Evolutionary conservation across 2,888 invertebrate species (phyloP).

Genomic region (Pachymerium ferrugineum): DNA sequence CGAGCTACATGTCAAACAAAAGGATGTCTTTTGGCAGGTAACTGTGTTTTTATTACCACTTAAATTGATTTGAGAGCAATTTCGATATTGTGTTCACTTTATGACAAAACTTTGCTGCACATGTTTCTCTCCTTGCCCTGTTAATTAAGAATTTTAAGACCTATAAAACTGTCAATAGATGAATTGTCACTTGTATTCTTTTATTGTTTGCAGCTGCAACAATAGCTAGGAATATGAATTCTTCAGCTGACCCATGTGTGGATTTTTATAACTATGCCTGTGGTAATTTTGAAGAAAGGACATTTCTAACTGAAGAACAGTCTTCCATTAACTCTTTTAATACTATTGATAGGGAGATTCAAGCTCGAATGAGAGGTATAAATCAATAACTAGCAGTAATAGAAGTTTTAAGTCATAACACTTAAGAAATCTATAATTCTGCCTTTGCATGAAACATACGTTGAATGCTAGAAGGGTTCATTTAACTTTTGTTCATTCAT

Average conservation of each 20-base stretch:
- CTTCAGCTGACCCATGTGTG: slow-evolving; percentile 48
- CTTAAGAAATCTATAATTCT: too few species aligned
- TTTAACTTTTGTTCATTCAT: too few species aligned
- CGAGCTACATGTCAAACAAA: not conserved
- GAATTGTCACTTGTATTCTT: too few species aligned
- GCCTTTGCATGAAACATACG: too few species aligned
- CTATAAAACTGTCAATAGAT: too few species aligned
- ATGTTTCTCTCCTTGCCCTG: too few species aligned
- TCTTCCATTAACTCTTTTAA: slow-evolving; percentile 45
- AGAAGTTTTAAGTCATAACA: slow-evolving; percentile 33
- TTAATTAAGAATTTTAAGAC: too few species aligned
- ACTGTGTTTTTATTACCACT: not conserved
- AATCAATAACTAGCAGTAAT: slow-evolving; percentile 33
- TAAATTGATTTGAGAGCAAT: not conserved
- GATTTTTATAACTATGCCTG: slow-evolving; percentile 52
- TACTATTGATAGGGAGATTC: slow-evolving; percentile 43
- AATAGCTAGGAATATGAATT: slow-evolving; percentile 42
- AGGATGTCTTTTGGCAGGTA: not conserved
- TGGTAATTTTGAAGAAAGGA: slow-evolving; percentile 45
- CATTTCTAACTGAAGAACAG: slow-evolving; percentile 45
- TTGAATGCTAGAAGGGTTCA: too few species aligned
- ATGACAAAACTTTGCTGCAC: too few species aligned
- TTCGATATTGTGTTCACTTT: too few species aligned
- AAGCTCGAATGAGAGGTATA: slow-evolving; percentile 43
- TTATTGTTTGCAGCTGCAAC: slow-evolving; percentile 40